Base-by-base conservation (phyloP, 2,888 invertebrate species). In the Eucera pruinosa region DNA sequence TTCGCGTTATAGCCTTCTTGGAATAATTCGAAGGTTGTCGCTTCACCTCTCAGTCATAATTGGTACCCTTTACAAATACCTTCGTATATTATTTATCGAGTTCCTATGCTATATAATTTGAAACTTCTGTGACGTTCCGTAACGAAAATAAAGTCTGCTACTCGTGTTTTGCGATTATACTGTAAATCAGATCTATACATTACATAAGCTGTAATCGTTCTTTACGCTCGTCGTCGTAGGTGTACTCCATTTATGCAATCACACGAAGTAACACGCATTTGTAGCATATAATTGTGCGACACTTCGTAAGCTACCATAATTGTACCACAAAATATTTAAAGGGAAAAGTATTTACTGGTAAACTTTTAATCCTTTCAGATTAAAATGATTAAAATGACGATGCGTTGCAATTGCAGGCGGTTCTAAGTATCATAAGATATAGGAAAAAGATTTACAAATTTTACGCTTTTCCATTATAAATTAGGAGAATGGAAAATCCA, bases 151-250 rank as follows among this genome's bases (percentile, higher is more conserved):
- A 30, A 55, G 30, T 7, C 3, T 30, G 27, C 20, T 20, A 20
- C n/a, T 20, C 11, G 27, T 25, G 20, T 9, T 58, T 36, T 23
- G 20, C 15, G 20, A 43, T 58, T 52, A 58, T 39, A 20, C 13
- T 9, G 23, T 30, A 39, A 52, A 62, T 45, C 30, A 62, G 57
- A 75, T 64, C 62, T 62, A 41, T 18, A 33, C 15, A 58, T 77
- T 77, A 77, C 43, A 18, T 64, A 77, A 77, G 47, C 47, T 25
- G 23, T 54, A 60, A 69, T 75, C 60, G 43, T 43, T 69, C 27
- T 57, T 33, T 55, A n/a, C 41, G n/a, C 39, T 45, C 39, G 41
- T 15, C n/a, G 52, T 20, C 25, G 67, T 57, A 66, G 36, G 41
- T 50, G 55, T 66, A 61, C 13, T 55, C 23, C 39, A 69, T 55